Conservation (phyloP, 2,888 invertebrate species). For the Drosophila vallismaia region DNA sequence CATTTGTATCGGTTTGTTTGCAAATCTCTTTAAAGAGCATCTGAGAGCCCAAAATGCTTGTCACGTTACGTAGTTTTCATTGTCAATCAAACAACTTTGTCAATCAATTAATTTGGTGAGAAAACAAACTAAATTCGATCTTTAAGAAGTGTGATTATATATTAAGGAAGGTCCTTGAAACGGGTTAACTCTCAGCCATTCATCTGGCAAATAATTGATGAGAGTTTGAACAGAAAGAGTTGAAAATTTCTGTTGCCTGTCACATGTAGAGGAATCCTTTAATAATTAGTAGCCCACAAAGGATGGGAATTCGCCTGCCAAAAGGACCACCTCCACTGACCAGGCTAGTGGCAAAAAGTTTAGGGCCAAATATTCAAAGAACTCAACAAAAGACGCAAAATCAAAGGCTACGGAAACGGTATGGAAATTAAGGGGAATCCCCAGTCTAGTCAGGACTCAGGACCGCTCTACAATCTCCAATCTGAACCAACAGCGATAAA, state of each 20-base stretch:
- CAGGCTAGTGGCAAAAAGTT: conserved; percentile 1
- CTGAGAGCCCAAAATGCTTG: no score
- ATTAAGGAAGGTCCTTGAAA: not conserved
- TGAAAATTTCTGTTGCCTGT: not conserved
- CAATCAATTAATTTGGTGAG: no score
- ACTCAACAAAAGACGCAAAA: not conserved
- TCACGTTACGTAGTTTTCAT: no score
- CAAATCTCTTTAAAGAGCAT: conserved; percentile 3
- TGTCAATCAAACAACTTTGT: no score
- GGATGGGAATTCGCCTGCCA: not conserved
- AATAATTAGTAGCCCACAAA: conserved; percentile 16
- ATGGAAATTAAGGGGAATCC: not conserved
- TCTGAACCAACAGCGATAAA: conserved; percentile 1
- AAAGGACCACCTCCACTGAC: no score
- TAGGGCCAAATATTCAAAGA: conserved; percentile 7
- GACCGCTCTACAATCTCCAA: not conserved
- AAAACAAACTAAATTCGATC: no score
- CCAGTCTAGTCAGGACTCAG: not conserved
- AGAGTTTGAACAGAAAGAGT: conserved; percentile 5
- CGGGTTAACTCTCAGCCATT: conserved; percentile 8
- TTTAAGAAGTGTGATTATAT: no score
- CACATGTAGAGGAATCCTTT: conserved; percentile 9
- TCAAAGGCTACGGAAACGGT: not conserved
- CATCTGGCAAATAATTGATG: conserved; percentile 46
- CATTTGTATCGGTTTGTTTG: not conserved